Evolutionary conservation across 2,888 invertebrate species (phyloP).

Genomic region (Pinctada fucata): DNA sequence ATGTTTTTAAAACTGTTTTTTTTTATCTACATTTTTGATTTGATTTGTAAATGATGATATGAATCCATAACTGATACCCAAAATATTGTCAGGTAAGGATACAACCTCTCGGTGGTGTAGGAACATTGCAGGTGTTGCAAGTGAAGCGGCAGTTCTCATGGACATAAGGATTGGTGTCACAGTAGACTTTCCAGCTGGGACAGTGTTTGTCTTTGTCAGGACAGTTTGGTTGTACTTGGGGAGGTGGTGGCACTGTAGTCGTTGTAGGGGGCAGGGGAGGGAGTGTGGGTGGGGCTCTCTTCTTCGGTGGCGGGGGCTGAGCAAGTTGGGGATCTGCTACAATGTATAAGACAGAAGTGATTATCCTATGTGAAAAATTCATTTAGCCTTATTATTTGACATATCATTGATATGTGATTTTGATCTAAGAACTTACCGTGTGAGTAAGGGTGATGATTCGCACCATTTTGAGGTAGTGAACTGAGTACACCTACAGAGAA

Average conservation of each 20-base stretch:
- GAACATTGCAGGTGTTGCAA: constrained; percentile 29
- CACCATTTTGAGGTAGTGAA: too few species aligned
- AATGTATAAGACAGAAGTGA: not conserved
- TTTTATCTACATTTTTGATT: too few species aligned
- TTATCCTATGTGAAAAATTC: not conserved
- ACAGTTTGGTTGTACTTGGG: constrained; percentile 7
- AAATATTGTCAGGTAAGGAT: too few species aligned
- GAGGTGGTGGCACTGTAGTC: not conserved
- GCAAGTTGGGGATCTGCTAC: constrained; percentile 15
- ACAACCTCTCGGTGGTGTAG: constrained; percentile 27
- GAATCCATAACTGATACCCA: too few species aligned
- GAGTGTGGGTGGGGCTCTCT: not conserved
- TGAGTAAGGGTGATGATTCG: too few species aligned
- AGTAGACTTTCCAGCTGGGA: constrained; percentile 28
- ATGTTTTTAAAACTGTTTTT: too few species aligned
- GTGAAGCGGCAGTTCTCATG: constrained; percentile 30
- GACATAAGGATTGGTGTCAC: constrained; percentile 30
- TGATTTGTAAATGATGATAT: too few species aligned
- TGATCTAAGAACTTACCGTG: too few species aligned
- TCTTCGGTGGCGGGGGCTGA: constrained; percentile 1
- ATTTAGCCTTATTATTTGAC: too few species aligned
- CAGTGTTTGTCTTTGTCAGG: constrained; percentile 23
- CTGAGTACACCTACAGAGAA: too few species aligned
- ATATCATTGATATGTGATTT: too few species aligned
- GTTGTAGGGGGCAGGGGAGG: not conserved